A percentile compares a stretch with the other conserved stretches of the same genome.
These are phyloP conservation scores for Melanotaenia boesemani DNA, from an alignment of 2,797 vertebrate species.

Conservation along the genomic window DNA sequence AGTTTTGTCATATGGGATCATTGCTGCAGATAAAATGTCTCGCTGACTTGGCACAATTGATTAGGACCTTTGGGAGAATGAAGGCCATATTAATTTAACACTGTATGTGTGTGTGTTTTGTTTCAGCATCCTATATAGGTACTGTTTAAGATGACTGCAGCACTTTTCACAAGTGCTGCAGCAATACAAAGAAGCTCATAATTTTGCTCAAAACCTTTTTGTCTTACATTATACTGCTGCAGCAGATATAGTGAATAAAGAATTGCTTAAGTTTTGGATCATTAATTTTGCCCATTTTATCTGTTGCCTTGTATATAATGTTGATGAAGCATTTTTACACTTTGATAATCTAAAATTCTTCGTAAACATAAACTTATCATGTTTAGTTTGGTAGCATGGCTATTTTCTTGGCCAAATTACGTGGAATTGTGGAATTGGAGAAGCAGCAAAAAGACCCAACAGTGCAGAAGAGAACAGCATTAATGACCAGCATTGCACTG, in stretches of 20 bases:
- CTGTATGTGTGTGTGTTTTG: slow-evolving; percentile 30
- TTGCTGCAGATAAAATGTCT: slow-evolving; percentile 62
- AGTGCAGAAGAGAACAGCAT: too few relatives aligned
- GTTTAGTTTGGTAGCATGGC: too few relatives aligned
- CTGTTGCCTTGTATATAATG: background rate
- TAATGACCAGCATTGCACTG: too few relatives aligned
- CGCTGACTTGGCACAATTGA: slow-evolving; percentile 72
- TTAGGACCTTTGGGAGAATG: slow-evolving; percentile 64
- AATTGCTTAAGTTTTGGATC: slow-evolving; percentile 17
- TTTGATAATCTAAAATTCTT: background rate
- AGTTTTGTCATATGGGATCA: slow-evolving; percentile 48
- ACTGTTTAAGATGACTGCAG: slow-evolving; percentile 68
- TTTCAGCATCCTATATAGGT: slow-evolving; percentile 44
- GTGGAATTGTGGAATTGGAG: too few relatives aligned
- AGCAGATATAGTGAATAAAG: background rate
- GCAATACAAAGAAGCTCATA: slow-evolving; percentile 30
- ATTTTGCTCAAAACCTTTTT: slow-evolving; percentile 21
- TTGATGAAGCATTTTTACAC: background rate
- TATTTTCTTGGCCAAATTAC: too few relatives aligned
- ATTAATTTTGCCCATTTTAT: background rate
- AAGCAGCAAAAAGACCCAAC: too few relatives aligned
- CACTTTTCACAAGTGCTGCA: slow-evolving; percentile 64
- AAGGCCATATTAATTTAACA: slow-evolving; percentile 56
- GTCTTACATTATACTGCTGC: slow-evolving; percentile 13
- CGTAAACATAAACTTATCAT: too few relatives aligned